Base-by-base conservation (phyloP, 53 echinoderm and acorn worm genomes). In the Temnopleurus reevesii region DNA sequence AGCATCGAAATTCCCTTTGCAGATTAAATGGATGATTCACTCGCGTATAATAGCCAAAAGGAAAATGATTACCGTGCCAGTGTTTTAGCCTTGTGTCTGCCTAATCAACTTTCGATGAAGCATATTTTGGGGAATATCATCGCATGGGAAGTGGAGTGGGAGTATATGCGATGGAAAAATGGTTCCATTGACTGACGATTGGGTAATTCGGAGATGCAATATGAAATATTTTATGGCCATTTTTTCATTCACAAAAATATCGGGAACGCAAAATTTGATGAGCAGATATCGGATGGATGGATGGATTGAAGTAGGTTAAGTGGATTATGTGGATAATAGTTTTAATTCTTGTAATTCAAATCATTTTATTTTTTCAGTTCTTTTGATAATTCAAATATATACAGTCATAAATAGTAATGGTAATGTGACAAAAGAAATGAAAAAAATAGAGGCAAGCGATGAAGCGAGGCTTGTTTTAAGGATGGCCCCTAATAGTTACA, bases 11-110 rank as follows among this genome's bases (percentile, higher is more conserved):
- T 71, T 63, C 71, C 71, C 71, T 12, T 41, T 41, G 71, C 71
- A 18, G 71, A 71, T 71, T 41, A 38, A 71, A 71, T 71, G 71
- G 71, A 27, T 71, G 71, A 71, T 38, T 71, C 71, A 71, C 71
- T 41, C 19, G 21, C n/a, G n/a, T n/a, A n/a, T n/a, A n/a, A n/a
- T 71, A 43, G 71, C 71, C 71, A 17, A 65, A 8, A 65, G 65
- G 65, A 35, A 35, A 65, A 64, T 64, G 71, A 38, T 71, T 41
- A 56, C n/a, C n/a, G 56, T 5, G 56, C 41, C 71, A n/a, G 71
- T 71, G 71, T 41, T 71, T 71, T 43, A 36, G 71, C 71, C 41
- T 21, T 71, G 41, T 71, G 71, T 71, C 71, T 38, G 23, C 21
- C 71, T 41, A 43, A 71, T 71, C 41, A 71, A 71, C 71, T 71